Percentiles rank a stretch among this genome's conserved stretches.
These are phyloP conservation scores for Temnothorax rugatulus DNA, from an alignment of 2,888 invertebrate genomes.

Conservation along the genomic window DNA sequence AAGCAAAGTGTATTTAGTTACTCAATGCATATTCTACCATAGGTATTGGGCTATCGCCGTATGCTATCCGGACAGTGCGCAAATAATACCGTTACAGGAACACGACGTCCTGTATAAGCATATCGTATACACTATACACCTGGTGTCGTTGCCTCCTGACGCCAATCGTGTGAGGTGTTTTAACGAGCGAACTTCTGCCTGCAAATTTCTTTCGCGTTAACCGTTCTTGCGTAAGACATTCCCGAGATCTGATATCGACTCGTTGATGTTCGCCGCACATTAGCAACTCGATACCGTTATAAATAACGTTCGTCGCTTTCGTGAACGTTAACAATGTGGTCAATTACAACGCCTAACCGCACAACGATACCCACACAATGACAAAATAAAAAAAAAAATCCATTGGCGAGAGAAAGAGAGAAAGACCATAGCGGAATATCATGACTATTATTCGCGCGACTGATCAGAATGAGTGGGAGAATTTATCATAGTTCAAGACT, in stretches of 20 bases:
- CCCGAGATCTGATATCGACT: slow-evolving; percentile 21
- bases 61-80: neutral
- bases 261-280: slow-evolving; percentile 11
- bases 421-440: slow-evolving; percentile 15
- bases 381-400: slow-evolving; percentile 3
- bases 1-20: slow-evolving; percentile 4
- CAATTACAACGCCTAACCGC: slow-evolving; percentile 26
- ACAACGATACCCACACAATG: slow-evolving; percentile 21
- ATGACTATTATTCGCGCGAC: slow-evolving; percentile 33
- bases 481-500: slow-evolving; percentile 32
- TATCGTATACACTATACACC: slow-evolving; percentile 18
- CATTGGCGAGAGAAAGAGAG: slow-evolving; percentile 15
- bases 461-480: slow-evolving; percentile 46
- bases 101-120: slow-evolving; percentile 15
- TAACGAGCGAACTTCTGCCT: slow-evolving; percentile 10
- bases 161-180: slow-evolving; percentile 16
- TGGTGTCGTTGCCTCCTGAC: slow-evolving; percentile 35
- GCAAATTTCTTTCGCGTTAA: slow-evolving; percentile 22
- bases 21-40: slow-evolving; percentile 1
- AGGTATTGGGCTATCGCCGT: slow-evolving; percentile 1
- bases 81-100: slow-evolving; percentile 51
- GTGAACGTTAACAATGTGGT: slow-evolving; percentile 29
- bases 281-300: slow-evolving; percentile 37
- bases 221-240: neutral
- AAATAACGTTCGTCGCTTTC: slow-evolving; percentile 19